Evolutionary conservation across 2,888 invertebrate genomes (phyloP).

Genomic region (Mythimna vitellina): DNA sequence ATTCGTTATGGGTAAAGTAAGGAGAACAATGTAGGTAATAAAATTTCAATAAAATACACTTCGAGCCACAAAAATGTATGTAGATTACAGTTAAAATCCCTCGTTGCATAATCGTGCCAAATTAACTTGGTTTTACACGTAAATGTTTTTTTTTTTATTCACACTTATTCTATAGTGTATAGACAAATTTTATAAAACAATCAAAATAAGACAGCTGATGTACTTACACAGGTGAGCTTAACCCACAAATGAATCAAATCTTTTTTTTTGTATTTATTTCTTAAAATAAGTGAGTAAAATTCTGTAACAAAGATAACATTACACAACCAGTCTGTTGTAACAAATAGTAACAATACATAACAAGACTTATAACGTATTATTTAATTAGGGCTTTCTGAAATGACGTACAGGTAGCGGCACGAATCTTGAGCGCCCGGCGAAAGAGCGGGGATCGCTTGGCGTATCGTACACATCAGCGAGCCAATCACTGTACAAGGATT

Average conservation of each 20-base stretch:
- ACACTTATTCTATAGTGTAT: too few relatives aligned
- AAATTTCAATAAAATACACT: not conserved
- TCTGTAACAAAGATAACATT: not conserved
- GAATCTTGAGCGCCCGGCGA: too few relatives aligned
- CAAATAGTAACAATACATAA: not conserved
- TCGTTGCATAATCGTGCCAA: slow-evolving; percentile 10
- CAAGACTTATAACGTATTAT: too few relatives aligned
- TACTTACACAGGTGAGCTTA: too few relatives aligned
- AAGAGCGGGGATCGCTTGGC: too few relatives aligned
- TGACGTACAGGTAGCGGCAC: too few relatives aligned
- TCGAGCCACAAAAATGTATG: not conserved
- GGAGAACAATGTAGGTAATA: not conserved
- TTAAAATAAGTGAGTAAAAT: not conserved
- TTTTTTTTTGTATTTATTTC: not conserved
- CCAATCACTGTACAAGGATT: too few relatives aligned
- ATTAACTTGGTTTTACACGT: not conserved
- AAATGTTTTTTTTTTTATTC: too few relatives aligned
- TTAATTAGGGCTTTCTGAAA: not conserved
- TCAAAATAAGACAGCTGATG: too few relatives aligned
- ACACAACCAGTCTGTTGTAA: not conserved
- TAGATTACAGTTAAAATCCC: slow-evolving; percentile 6
- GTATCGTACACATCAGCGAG: too few relatives aligned
- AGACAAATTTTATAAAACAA: too few relatives aligned
- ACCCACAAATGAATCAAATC: too few relatives aligned
- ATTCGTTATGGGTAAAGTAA: slow-evolving; percentile 14